Evolutionary conservation across 2,113 vertebrate species (phyloP), one percentile per base, ranked within the genome.

Genomic region (Channa maculata): DNA sequence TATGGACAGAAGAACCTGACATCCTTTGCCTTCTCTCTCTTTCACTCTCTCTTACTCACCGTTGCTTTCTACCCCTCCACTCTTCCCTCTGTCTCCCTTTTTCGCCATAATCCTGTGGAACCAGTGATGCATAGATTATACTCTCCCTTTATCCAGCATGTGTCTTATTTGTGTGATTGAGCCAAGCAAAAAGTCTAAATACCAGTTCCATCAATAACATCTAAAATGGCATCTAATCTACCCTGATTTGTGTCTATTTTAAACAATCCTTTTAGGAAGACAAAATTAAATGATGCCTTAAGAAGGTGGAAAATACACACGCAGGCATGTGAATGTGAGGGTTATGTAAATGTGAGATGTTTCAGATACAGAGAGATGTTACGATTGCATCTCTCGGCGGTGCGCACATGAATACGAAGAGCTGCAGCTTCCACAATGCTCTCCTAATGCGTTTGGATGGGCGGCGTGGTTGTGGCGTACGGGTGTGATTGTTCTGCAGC

Each of bases 41-140:
- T 69, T 73, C 76, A 70, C 74, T 76, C 83, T 65, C 37, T 66
- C 65, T 71, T 64, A 75, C 77, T 85, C 69, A 72, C 79, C 65
- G 43, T 58, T 49, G 57, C 68, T 77, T 72, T 60, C 67, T 48
- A 53, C 66, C 57, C 54, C 49, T 74, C 61, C 63, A 36, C 76
- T 65, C 78, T 63, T 60, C 65, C 51, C 52, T 72, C 33, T 11
- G 38, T 78, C 75, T 68, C 33, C 24, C 38, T 48, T 14, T 50
- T 61, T 45, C 12, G 45, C 76, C 70, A 5, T 90, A 91, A 89
- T 89, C 88, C 87, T 69, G 77, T 71, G 70, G 77, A 92, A 75
- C 76, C 84, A 69, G 80, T 44, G 86, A 90, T 91, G 85, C 82
- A 85, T 82, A 92, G 91, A 92, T 91, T 87, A 90, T 80, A 68